phyloP scores from a whole-genome alignment of 2,113 vertebrate genomes.

The Catharus fuscescens region DNA sequence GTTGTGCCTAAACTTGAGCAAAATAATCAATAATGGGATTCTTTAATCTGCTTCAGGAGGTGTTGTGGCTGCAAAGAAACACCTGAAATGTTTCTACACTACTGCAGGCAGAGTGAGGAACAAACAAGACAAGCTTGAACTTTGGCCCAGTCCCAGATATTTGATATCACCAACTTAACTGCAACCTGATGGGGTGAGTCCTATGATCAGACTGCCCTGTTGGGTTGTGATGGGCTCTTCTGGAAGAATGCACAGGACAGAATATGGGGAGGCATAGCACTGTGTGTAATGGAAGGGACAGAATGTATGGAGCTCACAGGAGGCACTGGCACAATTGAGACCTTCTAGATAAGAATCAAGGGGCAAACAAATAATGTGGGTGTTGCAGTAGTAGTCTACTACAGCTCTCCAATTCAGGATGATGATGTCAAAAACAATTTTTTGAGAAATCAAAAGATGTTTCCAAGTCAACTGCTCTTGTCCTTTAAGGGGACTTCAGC shows the following conservation, averaged over 20 bases:
- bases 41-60: background rate
- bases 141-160: background rate
- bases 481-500: background rate
- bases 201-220: background rate
- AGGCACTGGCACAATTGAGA: background rate
- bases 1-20: background rate
- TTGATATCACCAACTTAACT: background rate
- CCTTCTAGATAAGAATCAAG: background rate
- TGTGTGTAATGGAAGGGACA: no score
- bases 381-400: background rate
- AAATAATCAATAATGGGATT: background rate
- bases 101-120: background rate
- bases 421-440: background rate
- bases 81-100: background rate
- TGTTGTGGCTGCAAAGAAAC: background rate
- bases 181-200: background rate
- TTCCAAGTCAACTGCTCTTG: background rate
- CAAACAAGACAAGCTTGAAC: background rate
- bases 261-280: background rate
- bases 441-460: rapidly evolving
- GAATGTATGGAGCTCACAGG: background rate
- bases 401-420: background rate
- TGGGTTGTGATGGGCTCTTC: background rate
- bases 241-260: background rate
- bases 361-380: background rate